Base-by-base conservation (phyloP, 2,797 vertebrate species). In the Tiaroga cobitis region DNA sequence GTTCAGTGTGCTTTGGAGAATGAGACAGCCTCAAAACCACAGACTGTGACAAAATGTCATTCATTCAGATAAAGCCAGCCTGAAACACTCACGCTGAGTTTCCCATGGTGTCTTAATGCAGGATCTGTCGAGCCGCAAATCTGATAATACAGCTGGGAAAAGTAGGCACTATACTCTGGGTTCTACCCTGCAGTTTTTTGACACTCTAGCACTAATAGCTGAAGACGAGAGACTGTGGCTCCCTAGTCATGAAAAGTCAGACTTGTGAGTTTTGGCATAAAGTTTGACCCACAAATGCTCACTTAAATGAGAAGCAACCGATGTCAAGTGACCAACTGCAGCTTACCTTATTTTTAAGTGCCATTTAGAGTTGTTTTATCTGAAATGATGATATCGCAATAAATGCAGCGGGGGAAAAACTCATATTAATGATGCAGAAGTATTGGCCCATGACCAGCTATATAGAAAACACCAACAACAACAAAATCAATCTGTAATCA, bases 51-150 rank as follows among this genome's bases (percentile, higher is more conserved):
- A 79, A 83, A 85, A 76, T 49, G 29, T 82, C 63, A 80, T 68
- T 86, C 73, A 85, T 86, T 85, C 74, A 46, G 39, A 65, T 54
- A 65, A 29, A 65, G 59, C 32, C 75, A 72, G 67, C 24, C 69
- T 39, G 73, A 65, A 80, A 83, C 54, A 39, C 68, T 81, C 77
- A 87, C 1, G 18, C 81, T 59, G 41, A 69, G 56, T 65, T 84
- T 90, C 87, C 84, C 87, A 87, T 88, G 81, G 77, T 84, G 81
- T 49, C 49, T 83, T 86, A 74, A 84, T 70, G 77, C 41, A 37
- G n/a, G 76, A 82, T 88, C 69, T 87, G 69, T 77, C 7, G 63
- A 84, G 61, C 78, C 67, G 32, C 68, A 80, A 82, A 84, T 88
- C 78, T 75, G 78, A 90, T 83, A 87, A 85, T 69, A 72, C 72